phyloP scores from a whole-genome alignment of 1,140 invertebrate genomes.

The Anastrepha ludens region DNA sequence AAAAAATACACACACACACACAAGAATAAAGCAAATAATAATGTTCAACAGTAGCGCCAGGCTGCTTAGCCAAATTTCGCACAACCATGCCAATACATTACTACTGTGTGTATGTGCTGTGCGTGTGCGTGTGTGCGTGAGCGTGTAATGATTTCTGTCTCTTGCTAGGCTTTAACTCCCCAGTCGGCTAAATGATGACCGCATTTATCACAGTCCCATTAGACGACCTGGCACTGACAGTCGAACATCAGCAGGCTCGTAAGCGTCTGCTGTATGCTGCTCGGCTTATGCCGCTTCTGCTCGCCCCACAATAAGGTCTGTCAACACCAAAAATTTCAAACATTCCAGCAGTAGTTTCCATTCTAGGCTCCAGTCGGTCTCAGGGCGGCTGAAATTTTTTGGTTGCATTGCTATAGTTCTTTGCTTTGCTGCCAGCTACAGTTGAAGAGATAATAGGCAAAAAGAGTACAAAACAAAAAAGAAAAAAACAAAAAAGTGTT shows the following conservation, averaged over 20 bases:
- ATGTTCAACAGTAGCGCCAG: not conserved
- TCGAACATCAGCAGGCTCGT: constrained; percentile 11
- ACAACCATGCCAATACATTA: not conserved
- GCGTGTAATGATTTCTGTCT: not conserved
- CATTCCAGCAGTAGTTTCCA: not conserved
- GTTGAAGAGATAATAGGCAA: not conserved
- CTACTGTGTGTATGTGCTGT: not conserved
- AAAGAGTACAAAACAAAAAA: not conserved
- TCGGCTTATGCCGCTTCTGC: not conserved
- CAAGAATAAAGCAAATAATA: not conserved
- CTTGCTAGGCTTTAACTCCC: not conserved
- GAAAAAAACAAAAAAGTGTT: not conserved
- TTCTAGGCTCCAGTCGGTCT: not conserved
- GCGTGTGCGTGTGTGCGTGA: not conserved
- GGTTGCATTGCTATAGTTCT: not conserved
- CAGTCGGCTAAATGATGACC: constrained; percentile 37
- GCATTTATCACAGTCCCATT: constrained; percentile 41
- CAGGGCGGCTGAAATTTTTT: not conserved
- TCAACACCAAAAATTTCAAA: not conserved
- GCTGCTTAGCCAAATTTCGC: not conserved
- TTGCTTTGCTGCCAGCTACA: not conserved
- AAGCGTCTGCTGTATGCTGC: not conserved
- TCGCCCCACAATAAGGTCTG: not conserved
- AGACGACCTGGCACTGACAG: constrained; percentile 41
- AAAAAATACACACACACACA: not conserved